Evolutionary conservation across 2,888 invertebrate species (phyloP).

Genomic region (Bembecia ichneumoniformis): DNA sequence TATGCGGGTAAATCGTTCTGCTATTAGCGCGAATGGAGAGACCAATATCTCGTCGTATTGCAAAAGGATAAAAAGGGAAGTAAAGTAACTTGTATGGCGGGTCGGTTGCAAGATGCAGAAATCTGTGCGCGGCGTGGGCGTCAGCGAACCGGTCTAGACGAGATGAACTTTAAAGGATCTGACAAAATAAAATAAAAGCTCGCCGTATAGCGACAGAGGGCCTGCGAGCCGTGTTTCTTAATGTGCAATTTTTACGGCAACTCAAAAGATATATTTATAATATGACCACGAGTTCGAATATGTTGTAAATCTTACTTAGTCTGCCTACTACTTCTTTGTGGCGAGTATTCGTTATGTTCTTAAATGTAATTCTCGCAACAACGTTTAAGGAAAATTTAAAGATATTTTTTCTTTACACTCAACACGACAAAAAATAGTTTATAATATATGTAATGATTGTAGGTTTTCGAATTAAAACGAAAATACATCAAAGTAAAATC

Average conservation of each 20-base stretch:
- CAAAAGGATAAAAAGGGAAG: slow-evolving; percentile 63
- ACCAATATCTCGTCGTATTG: slow-evolving; percentile 54
- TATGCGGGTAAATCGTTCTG: slow-evolving; percentile 23
- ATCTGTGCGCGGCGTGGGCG: slow-evolving; percentile 51
- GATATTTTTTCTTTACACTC: too few species aligned
- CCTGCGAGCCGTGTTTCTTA: slow-evolving; percentile 35
- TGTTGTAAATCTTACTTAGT: too few species aligned
- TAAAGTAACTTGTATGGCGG: slow-evolving; percentile 65
- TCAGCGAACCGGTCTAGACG: slow-evolving; percentile 68
- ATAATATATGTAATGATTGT: too few species aligned
- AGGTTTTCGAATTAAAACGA: too few species aligned
- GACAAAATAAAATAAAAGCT: slow-evolving; percentile 60
- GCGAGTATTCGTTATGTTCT: too few species aligned
- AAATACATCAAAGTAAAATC: too few species aligned
- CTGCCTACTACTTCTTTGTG: too few species aligned
- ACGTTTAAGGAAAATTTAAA: too few species aligned
- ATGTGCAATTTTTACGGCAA: slow-evolving; percentile 32
- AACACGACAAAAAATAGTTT: too few species aligned
- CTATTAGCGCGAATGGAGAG: slow-evolving; percentile 45
- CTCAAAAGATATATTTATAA: slow-evolving; percentile 3
- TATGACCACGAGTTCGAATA: too few species aligned
- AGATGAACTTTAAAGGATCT: slow-evolving; percentile 66
- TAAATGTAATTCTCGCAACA: too few species aligned
- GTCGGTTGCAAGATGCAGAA: slow-evolving; percentile 69
- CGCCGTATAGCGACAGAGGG: slow-evolving; percentile 49